phyloP scores from a whole-genome alignment of 2,797 vertebrate species.

The Vireo griseus region DNA sequence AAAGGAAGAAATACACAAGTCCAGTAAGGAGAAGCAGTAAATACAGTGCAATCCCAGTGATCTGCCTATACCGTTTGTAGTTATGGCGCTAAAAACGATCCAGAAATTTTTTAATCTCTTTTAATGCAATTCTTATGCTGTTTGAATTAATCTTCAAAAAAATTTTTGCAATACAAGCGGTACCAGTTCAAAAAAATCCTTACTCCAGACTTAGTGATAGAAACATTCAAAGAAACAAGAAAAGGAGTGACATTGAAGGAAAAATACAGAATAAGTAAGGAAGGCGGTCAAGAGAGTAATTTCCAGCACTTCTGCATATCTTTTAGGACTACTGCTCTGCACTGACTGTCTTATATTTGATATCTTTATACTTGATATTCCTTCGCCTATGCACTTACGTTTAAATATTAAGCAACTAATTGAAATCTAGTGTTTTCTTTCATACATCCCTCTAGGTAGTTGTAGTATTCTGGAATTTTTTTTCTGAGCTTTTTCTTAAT shows the following conservation, averaged over 20 bases:
- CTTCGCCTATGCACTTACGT: rapidly evolving
- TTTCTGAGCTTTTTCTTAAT: neutral
- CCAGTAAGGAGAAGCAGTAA: neutral
- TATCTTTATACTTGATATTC: neutral
- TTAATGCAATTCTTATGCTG: neutral
- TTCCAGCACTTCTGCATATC: neutral
- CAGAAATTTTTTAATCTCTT: neutral
- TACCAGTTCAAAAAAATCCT: neutral
- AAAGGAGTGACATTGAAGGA: rapidly evolving
- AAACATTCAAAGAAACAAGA: neutral
- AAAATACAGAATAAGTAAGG: neutral
- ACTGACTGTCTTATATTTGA: neutral
- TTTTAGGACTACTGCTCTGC: neutral
- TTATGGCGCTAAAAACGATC: neutral
- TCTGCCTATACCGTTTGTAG: neutral
- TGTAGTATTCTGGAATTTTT: neutral
- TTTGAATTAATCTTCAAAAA: neutral
- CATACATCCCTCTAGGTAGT: neutral
- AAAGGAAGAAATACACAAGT: neutral
- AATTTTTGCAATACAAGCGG: neutral
- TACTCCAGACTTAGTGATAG: neutral
- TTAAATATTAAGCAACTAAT: neutral
- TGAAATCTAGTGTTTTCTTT: neutral
- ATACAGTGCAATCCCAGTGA: neutral
- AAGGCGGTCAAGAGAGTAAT: neutral